Base-by-base conservation (phyloP, 2,113 vertebrate species). In the Catharus minimus region DNA sequence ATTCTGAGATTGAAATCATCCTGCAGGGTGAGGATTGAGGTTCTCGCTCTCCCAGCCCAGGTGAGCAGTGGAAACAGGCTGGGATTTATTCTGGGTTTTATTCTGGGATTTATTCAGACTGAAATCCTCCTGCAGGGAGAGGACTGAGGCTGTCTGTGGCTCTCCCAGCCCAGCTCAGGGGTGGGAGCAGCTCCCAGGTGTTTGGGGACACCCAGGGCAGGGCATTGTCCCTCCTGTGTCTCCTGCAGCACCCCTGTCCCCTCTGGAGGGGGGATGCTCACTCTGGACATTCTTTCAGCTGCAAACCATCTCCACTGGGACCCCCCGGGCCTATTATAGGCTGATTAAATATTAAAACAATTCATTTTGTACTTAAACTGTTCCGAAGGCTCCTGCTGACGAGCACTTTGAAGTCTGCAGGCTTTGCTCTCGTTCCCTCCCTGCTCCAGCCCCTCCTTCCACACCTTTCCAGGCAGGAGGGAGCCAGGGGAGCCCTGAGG, bases 331-430 rank as follows among this genome's bases (percentile, higher is more conserved):
- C 95, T 95, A 95, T 96, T 97, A 96, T 95, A 90, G 95, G 27
- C 92, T 95, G 95, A 96, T 97, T 95, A 97, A 97, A 97, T 97
- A 97, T 97, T 97, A 96, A 97, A 97, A 95, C 96, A 96, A 97
- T 97, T 97, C 95, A 97, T 97, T 97, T 96, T 95, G 95, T 97
- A 95, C 95, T 96, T 97, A 97, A 97, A 97, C 96, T 95, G 93
- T 97, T 96, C 83, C 13, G 86, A 97, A 96, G 93, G 95, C 85
- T 95, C 88, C 90, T 95, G 95, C 94, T 95, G 95, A 86, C 11
- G 71, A 86, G 69, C 64, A 89, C 94, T 97, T 93, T 96, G 96
- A 97, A 97, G 94, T 85, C 92, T 73, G 93, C 4, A 85, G 94
- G 76, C 32, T 92, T 92, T 78, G 74, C 85, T 89, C 91, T 85